Conservation (phyloP, 2,113 vertebrate species). For the Orthonyx spaldingii region DNA sequence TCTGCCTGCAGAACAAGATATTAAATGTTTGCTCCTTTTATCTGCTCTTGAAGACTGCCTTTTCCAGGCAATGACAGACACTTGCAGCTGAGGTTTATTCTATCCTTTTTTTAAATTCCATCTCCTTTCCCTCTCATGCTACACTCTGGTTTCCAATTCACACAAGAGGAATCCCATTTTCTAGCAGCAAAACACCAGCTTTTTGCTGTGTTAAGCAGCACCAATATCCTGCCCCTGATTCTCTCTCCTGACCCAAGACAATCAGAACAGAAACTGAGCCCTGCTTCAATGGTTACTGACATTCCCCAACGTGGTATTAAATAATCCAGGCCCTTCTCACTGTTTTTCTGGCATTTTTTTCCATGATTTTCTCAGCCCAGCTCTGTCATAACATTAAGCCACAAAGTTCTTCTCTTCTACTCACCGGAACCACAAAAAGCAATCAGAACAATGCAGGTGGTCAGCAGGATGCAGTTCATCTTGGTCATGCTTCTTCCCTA, state of each 20-base stretch:
- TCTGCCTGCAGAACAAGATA: background rate
- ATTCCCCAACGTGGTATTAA: background rate
- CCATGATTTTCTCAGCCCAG: background rate
- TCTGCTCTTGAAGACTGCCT: background rate
- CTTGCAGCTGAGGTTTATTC: background rate
- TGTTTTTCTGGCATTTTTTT: background rate
- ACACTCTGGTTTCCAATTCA: background rate
- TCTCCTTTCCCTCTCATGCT: background rate
- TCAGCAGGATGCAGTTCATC: slow-evolving; percentile 35
- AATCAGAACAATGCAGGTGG: background rate
- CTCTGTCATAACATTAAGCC: background rate
- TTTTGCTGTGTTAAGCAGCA: background rate
- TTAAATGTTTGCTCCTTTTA: background rate
- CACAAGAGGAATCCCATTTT: background rate
- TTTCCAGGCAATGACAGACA: background rate
- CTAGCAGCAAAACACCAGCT: background rate
- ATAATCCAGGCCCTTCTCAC: background rate
- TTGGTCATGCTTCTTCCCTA: slow-evolving; percentile 24
- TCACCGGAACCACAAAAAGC: slow-evolving; percentile 41
- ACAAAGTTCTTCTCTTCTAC: background rate
- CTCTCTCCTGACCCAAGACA: background rate
- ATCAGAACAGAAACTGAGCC: background rate
- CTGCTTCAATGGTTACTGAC: rapidly evolving
- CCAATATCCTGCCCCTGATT: rapidly evolving
- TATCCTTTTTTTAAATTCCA: background rate